Evolutionary conservation across 2,888 invertebrate genomes (phyloP).

Genomic region (Torymus texanus): DNA sequence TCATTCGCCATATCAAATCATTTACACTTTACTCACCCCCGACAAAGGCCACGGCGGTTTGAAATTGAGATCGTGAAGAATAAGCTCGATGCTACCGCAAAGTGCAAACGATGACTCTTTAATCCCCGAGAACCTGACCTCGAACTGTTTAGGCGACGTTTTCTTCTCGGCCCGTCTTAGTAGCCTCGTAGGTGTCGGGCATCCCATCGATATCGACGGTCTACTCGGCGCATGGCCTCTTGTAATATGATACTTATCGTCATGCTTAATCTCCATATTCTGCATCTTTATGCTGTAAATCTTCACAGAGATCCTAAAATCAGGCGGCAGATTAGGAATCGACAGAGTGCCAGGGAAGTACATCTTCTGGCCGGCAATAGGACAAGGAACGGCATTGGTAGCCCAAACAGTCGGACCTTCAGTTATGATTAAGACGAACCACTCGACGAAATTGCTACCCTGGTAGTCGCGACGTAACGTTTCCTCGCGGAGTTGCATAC

Average conservation of each 20-base stretch:
- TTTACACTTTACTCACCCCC: constrained; percentile 52
- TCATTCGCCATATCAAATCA: too few species aligned
- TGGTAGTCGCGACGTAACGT: constrained; percentile 55
- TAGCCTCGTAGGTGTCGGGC: constrained; percentile 67
- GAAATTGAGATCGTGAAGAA: constrained; percentile 65
- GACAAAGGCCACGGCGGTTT: constrained; percentile 64
- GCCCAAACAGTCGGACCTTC: constrained; percentile 68
- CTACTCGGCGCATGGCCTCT: not conserved
- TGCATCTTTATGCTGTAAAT: constrained; percentile 75
- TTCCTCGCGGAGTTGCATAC: constrained; percentile 60
- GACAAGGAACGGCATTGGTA: constrained; percentile 63
- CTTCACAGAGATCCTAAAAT: constrained; percentile 74
- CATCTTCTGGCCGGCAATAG: constrained; percentile 60
- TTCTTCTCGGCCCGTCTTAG: constrained; percentile 46
- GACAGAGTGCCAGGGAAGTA: constrained; percentile 65
- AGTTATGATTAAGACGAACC: constrained; percentile 70
- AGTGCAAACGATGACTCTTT: constrained; percentile 64
- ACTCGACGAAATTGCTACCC: constrained; percentile 63
- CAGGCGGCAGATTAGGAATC: constrained; percentile 70
- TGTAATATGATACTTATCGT: constrained; percentile 68
- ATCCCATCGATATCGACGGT: constrained; percentile 60
- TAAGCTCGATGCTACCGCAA: constrained; percentile 64
- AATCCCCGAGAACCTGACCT: constrained; percentile 56
- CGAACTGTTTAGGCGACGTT: constrained; percentile 54
- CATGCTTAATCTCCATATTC: constrained; percentile 63